phyloP scores from a whole-genome alignment of 2,888 invertebrate genomes.

The Spilarctia lutea region DNA sequence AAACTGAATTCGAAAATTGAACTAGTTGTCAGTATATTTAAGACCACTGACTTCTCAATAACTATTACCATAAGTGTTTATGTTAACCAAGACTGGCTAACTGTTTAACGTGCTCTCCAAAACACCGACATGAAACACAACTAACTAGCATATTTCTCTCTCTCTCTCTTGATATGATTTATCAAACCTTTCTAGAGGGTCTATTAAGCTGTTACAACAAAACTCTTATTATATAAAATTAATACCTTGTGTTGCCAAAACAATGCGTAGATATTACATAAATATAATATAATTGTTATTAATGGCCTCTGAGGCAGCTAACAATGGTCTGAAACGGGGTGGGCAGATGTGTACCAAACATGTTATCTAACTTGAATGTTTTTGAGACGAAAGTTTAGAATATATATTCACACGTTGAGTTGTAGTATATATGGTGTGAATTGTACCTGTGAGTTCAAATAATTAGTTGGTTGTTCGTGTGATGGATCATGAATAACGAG shows the following conservation, averaged over 20 bases:
- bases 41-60: too few relatives aligned
- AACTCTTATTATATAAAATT: slow-evolving; percentile 29
- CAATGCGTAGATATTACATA: slow-evolving; percentile 27
- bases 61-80: too few relatives aligned
- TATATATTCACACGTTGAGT: background rate
- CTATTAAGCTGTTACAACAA: background rate
- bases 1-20: too few relatives aligned
- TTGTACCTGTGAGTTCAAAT: background rate
- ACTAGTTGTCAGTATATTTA: too few relatives aligned
- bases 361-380: slow-evolving; percentile 13
- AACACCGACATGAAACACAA: too few relatives aligned
- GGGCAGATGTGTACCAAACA: slow-evolving; percentile 10
- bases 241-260: slow-evolving; percentile 23
- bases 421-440: background rate
- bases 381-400: slow-evolving; percentile 3
- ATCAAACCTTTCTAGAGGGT: background rate
- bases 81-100: too few relatives aligned
- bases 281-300: slow-evolving; percentile 17
- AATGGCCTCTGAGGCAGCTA: slow-evolving; percentile 6
- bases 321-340: slow-evolving; percentile 14
- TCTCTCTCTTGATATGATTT: background rate
- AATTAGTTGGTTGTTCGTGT: background rate
- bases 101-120: too few relatives aligned
- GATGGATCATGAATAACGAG: too few relatives aligned
- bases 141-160: background rate